Percentiles rank a stretch among this genome's conserved stretches.
Evolutionary conservation across 2,113 vertebrate species (phyloP).

Genomic region (Ictidomys tridecemlineatus): DNA sequence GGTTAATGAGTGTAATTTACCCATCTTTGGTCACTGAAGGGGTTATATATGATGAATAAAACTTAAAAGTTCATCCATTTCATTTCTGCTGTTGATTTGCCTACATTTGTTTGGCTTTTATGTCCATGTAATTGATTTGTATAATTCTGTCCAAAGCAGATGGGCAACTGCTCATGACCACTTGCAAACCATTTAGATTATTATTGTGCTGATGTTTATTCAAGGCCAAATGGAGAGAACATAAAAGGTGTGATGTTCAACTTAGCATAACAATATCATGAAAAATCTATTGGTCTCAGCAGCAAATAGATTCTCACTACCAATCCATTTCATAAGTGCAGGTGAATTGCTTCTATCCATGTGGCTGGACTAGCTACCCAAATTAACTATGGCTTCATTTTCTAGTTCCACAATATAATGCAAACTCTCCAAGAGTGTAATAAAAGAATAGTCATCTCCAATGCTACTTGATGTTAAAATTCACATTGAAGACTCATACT

Average conservation of each 20-base stretch:
- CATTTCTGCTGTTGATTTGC: constrained; percentile 88
- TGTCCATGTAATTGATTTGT: constrained; percentile 91
- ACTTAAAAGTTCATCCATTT: constrained; percentile 89
- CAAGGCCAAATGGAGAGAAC: constrained; percentile 88
- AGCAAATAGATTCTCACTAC: constrained; percentile 85
- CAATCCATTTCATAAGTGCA: constrained; percentile 84
- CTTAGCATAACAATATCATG: constrained; percentile 88
- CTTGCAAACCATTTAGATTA: constrained; percentile 89
- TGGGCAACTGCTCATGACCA: constrained; percentile 87
- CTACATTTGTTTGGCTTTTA: constrained; percentile 88
- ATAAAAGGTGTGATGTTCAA: constrained; percentile 87
- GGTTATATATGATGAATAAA: constrained; percentile 92
- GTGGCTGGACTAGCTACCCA: constrained; percentile 79
- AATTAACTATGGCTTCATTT: constrained; percentile 84
- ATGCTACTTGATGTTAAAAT: constrained; percentile 50
- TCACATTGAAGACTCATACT: constrained; percentile 43
- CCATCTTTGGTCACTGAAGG: constrained; percentile 91
- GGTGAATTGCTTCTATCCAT: constrained; percentile 86
- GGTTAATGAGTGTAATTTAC: constrained; percentile 98
- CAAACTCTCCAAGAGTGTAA: constrained; percentile 44
- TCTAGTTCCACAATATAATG: constrained; percentile 70
- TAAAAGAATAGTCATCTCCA: constrained; percentile 46
- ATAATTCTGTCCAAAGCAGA: constrained; percentile 93
- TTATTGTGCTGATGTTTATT: constrained; percentile 90
- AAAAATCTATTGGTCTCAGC: constrained; percentile 86